Percentiles rank a stretch among this genome's conserved stretches.
These are phyloP conservation scores for Chymomyza amoena DNA, from an alignment of 2,888 invertebrate genomes.

Conservation along the genomic window DNA sequence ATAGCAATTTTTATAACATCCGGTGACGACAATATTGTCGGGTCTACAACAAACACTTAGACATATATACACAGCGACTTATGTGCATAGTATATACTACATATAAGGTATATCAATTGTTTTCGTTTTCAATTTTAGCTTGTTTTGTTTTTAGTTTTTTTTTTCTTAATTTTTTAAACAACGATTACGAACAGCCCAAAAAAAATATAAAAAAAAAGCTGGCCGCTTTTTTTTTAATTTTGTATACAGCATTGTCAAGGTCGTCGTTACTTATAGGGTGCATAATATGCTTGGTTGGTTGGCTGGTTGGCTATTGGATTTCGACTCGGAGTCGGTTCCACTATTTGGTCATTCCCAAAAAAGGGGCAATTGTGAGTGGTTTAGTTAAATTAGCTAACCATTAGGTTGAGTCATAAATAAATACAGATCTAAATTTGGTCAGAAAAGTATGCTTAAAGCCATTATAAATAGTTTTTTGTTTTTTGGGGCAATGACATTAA, in stretches of 20 bases:
- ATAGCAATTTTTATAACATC: conserved; percentile 43
- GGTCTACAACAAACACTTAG: background rate
- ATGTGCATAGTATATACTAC: conserved; percentile 29
- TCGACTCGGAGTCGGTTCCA: background rate
- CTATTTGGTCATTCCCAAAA: background rate
- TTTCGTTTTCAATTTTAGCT: background rate
- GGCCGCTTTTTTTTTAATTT: background rate
- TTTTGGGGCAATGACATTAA: background rate
- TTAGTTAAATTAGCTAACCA: background rate
- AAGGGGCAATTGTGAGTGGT: background rate
- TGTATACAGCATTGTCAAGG: background rate
- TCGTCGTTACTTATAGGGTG: background rate
- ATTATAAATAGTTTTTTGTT: background rate
- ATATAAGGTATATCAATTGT: conserved; percentile 1
- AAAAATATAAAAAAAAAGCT: background rate
- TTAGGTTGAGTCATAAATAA: background rate
- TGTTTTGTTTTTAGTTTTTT: background rate
- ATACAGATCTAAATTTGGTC: background rate
- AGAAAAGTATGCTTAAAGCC: background rate
- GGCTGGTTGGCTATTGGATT: no score
- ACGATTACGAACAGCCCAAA: background rate
- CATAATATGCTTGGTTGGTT: background rate
- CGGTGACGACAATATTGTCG: conserved; percentile 38
- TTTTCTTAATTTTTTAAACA: no score
- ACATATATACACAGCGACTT: conserved; percentile 24